A percentile compares a stretch with the other conserved stretches of the same genome.
These are phyloP conservation scores for Teleopsis dalmanni DNA, from an alignment of 1,140 invertebrate species.

Conservation along the genomic window DNA sequence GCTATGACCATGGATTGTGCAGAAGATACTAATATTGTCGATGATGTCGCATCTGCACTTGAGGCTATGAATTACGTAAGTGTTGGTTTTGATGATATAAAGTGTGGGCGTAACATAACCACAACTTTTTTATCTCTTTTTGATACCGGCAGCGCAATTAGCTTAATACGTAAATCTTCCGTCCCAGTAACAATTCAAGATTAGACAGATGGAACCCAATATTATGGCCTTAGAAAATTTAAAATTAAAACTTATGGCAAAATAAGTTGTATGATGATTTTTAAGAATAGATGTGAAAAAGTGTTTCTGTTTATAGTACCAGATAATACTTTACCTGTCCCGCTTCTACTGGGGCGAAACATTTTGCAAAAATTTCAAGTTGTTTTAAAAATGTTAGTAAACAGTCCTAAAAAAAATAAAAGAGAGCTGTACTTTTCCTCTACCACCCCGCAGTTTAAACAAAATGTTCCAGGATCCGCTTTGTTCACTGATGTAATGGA, in stretches of 20 bases:
- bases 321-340: not conserved
- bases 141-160: not conserved
- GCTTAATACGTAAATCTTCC: not conserved
- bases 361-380: constrained; percentile 2
- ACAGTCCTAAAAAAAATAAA: not conserved
- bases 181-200: not conserved
- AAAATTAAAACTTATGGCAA: not conserved
- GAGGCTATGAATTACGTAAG: not conserved
- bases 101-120: not conserved
- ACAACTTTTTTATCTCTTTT: not conserved
- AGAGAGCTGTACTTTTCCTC: not conserved
- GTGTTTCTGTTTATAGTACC: not conserved
- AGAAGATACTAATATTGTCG: not conserved
- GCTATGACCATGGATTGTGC: not conserved
- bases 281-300: not conserved
- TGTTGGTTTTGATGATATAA: not conserved
- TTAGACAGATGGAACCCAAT: too few species aligned
- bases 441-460: not conserved
- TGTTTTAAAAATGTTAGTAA: constrained; percentile 20
- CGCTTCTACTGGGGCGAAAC: not conserved
- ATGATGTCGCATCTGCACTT: not conserved
- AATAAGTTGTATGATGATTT: not conserved
- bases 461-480: not conserved
- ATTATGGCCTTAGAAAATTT: not conserved
- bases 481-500: not conserved